phyloP scores from a whole-genome alignment of 2,113 vertebrate genomes.

The Ctenomys sociabilis region DNA sequence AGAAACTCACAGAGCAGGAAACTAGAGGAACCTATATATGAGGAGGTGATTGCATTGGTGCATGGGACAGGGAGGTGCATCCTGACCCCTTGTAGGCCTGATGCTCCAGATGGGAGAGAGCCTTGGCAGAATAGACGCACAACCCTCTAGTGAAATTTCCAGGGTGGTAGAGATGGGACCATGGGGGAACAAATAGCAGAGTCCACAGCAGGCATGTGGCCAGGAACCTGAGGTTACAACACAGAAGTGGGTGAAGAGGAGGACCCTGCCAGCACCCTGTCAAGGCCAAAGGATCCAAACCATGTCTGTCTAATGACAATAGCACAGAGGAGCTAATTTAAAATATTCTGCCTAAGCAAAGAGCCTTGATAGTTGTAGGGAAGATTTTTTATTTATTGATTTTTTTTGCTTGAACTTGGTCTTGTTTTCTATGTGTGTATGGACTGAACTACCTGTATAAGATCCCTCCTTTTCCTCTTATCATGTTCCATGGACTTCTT shows the following conservation, averaged over 20 bases:
- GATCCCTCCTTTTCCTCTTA: background rate
- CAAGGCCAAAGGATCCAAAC: background rate
- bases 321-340: background rate
- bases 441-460: background rate
- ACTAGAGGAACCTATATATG: background rate
- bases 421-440: background rate
- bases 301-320: background rate
- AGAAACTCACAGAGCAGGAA: background rate
- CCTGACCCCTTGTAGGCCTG: background rate
- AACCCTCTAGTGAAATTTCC: background rate
- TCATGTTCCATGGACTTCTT: background rate
- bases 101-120: background rate
- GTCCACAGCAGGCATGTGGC: background rate
- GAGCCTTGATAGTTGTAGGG: background rate
- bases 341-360: background rate
- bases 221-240: background rate
- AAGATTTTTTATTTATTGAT: background rate
- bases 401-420: background rate
- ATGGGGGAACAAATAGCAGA: background rate
- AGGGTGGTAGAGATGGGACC: background rate
- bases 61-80: background rate
- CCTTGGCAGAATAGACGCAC: background rate
- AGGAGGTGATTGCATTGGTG: background rate
- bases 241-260: background rate
- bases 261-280: background rate